These are phyloP conservation scores for Bugulina stolonifera DNA, from an alignment of 2,888 invertebrate species.

Conservation along the genomic window DNA sequence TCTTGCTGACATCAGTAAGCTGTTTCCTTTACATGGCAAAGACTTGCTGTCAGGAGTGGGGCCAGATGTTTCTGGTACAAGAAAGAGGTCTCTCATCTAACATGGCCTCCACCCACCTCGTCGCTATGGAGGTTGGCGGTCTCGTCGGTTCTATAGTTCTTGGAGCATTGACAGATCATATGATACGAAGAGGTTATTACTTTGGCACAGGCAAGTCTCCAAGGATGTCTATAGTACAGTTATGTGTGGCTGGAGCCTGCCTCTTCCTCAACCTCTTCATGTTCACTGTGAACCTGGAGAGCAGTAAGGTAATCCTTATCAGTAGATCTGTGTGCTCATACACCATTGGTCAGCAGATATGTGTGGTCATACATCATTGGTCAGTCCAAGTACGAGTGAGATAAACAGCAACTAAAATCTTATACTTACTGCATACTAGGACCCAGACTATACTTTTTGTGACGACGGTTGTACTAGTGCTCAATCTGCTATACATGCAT, in stretches of 20 bases:
- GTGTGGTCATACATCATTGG: too few species aligned
- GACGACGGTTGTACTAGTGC: too few species aligned
- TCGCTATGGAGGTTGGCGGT: slow-evolving; percentile 55
- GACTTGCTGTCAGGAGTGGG: slow-evolving; percentile 54
- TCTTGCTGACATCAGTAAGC: slow-evolving; percentile 45
- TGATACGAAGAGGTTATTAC: not conserved
- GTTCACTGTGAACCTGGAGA: slow-evolving; percentile 2
- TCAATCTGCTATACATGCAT: too few species aligned
- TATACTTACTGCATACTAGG: too few species aligned
- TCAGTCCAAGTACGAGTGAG: too few species aligned
- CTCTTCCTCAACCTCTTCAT: slow-evolving; percentile 23
- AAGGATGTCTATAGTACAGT: slow-evolving; percentile 23
- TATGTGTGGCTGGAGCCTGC: slow-evolving; percentile 17
- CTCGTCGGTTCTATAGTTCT: slow-evolving; percentile 54
- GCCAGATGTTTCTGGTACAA: slow-evolving; percentile 52
- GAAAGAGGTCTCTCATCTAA: slow-evolving; percentile 34
- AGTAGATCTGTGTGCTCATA: too few species aligned
- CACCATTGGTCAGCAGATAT: too few species aligned
- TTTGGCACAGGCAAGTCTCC: slow-evolving; percentile 2
- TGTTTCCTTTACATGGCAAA: slow-evolving; percentile 52
- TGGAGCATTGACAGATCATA: slow-evolving; percentile 52
- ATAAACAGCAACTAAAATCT: too few species aligned
- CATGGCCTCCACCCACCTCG: slow-evolving; percentile 53
- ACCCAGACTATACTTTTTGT: too few species aligned
- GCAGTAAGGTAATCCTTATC: not conserved